Evolutionary conservation across 2,888 invertebrate genomes (phyloP).

Genomic region (Campaea margaritaria): DNA sequence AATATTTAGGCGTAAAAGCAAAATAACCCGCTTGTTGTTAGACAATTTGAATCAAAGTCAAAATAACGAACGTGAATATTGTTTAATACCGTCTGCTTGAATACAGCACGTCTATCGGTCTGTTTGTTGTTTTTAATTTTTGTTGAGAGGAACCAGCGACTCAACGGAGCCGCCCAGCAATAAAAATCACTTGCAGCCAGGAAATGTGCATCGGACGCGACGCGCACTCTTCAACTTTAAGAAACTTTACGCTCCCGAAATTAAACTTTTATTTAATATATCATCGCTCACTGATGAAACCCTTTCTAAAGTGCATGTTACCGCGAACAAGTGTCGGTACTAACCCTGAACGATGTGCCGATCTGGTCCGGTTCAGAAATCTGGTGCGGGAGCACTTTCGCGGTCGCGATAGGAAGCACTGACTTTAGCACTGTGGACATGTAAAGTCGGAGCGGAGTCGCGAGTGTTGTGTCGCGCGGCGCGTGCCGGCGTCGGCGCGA

Average conservation of each 20-base stretch:
- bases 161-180: slow-evolving; percentile 76
- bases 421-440: slow-evolving; percentile 83
- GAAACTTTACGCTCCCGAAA: slow-evolving; percentile 77
- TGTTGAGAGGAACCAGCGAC: slow-evolving; percentile 76
- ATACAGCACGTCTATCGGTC: slow-evolving; percentile 77
- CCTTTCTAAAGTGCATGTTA: slow-evolving; percentile 47
- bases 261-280: slow-evolving; percentile 74
- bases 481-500: slow-evolving; percentile 78
- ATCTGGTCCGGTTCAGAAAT: slow-evolving; percentile 78
- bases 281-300: slow-evolving; percentile 59
- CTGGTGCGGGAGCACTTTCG: slow-evolving; percentile 80
- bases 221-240: slow-evolving; percentile 77
- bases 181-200: slow-evolving; percentile 76
- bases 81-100: slow-evolving; percentile 64
- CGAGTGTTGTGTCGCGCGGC: slow-evolving; percentile 63
- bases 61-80: slow-evolving; percentile 55
- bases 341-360: slow-evolving; percentile 81
- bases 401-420: slow-evolving; percentile 81
- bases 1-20: slow-evolving; percentile 75
- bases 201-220: slow-evolving; percentile 76
- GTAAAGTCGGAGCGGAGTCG: slow-evolving; percentile 70
- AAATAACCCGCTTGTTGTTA: slow-evolving; percentile 67
- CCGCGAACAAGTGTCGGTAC: slow-evolving; percentile 63
- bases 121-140: slow-evolving; percentile 82
- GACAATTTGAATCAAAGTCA: slow-evolving; percentile 56